These are phyloP conservation scores for Lamellibrachia columna DNA, from an alignment of 2,888 invertebrate species.

Conservation along the genomic window DNA sequence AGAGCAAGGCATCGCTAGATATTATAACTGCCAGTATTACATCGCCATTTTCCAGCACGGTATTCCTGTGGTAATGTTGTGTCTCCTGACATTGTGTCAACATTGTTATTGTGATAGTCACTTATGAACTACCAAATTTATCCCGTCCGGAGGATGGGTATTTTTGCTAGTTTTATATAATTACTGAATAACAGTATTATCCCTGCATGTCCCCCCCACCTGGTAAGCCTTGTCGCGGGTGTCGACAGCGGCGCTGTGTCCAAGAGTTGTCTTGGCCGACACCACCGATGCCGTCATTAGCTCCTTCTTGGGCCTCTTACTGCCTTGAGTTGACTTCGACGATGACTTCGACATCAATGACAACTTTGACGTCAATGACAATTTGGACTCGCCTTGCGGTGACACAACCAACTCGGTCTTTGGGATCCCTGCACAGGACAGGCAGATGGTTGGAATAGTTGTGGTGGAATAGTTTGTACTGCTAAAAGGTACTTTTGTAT, in stretches of 20 bases:
- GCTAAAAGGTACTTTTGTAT: no score
- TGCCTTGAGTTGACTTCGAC: neutral
- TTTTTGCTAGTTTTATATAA: no score
- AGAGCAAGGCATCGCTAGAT: no score
- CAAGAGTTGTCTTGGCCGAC: constrained; percentile 60
- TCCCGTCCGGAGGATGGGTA: no score
- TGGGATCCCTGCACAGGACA: constrained; percentile 47
- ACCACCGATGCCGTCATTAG: constrained; percentile 53
- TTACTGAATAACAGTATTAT: no score
- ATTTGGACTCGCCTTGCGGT: constrained; percentile 21
- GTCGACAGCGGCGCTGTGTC: constrained; percentile 54
- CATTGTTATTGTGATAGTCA: no score
- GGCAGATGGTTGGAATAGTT: neutral
- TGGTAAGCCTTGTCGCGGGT: constrained; percentile 57
- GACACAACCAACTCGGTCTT: constrained; percentile 50
- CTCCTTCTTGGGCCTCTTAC: constrained; percentile 24
- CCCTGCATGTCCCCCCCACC: constrained; percentile 42
- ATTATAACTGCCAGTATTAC: no score
- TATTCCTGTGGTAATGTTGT: no score
- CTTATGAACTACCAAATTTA: no score
- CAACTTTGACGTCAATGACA: neutral
- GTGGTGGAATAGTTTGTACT: no score
- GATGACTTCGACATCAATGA: neutral
- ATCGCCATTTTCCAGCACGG: no score
- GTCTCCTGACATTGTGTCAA: no score